Conservation (phyloP, 2,113 vertebrate species). For the Guaruba guarouba region DNA sequence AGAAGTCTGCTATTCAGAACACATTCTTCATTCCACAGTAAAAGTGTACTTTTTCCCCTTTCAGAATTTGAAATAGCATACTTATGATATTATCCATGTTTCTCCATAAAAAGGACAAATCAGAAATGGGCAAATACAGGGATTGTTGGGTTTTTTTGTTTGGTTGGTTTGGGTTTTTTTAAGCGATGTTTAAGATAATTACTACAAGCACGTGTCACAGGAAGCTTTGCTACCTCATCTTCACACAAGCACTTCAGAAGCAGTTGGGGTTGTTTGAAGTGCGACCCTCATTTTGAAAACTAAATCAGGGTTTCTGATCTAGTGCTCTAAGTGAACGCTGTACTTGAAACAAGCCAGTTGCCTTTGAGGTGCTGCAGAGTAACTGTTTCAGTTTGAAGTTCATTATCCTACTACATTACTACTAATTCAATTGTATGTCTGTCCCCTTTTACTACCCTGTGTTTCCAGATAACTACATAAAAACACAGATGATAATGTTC, state of each 20-base stretch:
- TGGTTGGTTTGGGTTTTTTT: neutral
- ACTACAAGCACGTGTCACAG: neutral
- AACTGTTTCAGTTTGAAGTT: neutral
- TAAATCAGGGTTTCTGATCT: neutral
- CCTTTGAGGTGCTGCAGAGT: neutral
- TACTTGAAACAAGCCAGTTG: neutral
- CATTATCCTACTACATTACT: neutral
- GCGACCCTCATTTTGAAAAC: neutral
- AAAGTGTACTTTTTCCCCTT: neutral
- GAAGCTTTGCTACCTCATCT: neutral
- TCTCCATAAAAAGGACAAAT: neutral
- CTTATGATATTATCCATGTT: neutral
- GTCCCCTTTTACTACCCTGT: neutral
- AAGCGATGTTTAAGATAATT: neutral
- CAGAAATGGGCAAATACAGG: neutral
- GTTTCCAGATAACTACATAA: neutral
- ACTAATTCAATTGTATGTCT: neutral
- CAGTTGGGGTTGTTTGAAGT: neutral
- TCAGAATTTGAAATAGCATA: neutral
- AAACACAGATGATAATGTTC: neutral
- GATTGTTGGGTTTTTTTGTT: neutral
- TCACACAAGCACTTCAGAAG: neutral
- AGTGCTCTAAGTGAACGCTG: neutral
- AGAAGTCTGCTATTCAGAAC: neutral
- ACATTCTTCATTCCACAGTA: neutral